Evolutionary conservation across 1,140 invertebrate species (phyloP).

Genomic region (Pachyrhynchus sulphureomaculatus): DNA sequence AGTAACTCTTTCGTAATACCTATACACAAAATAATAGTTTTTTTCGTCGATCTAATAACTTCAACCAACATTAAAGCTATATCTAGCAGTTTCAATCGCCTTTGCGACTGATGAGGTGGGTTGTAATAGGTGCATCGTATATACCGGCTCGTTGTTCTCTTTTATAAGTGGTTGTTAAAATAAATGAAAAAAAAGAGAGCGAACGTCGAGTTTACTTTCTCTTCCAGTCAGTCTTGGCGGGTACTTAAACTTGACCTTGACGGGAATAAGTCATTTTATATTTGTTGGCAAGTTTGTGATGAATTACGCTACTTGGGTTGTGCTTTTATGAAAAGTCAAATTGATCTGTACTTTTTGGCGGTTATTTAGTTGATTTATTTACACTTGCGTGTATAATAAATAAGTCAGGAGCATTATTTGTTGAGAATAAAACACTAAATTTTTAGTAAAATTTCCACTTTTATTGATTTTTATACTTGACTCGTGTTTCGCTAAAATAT

Average conservation of each 20-base stretch:
- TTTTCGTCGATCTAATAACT: constrained; percentile 2
- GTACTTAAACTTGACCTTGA: constrained; percentile 9
- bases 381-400: too few relatives aligned
- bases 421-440: too few relatives aligned
- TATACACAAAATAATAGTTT: constrained; percentile 1
- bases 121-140: background rate
- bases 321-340: background rate
- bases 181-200: constrained; percentile 4
- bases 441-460: too few relatives aligned
- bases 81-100: background rate
- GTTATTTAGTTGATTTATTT: too few relatives aligned
- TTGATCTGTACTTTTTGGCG: too few relatives aligned
- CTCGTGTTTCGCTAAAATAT: too few relatives aligned
- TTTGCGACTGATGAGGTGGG: background rate
- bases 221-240: background rate
- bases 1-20: too few relatives aligned
- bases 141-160: background rate
- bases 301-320: background rate
- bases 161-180: constrained; percentile 7
- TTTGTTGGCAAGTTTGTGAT: background rate
- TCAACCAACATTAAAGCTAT: background rate
- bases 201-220: constrained; percentile 5
- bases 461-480: too few relatives aligned
- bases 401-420: too few relatives aligned
- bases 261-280: background rate